A percentile compares a stretch with the other conserved stretches of the same genome.
These are phyloP conservation scores for Tiphia femorata DNA, from an alignment of 2,888 invertebrate genomes.

Conservation along the genomic window DNA sequence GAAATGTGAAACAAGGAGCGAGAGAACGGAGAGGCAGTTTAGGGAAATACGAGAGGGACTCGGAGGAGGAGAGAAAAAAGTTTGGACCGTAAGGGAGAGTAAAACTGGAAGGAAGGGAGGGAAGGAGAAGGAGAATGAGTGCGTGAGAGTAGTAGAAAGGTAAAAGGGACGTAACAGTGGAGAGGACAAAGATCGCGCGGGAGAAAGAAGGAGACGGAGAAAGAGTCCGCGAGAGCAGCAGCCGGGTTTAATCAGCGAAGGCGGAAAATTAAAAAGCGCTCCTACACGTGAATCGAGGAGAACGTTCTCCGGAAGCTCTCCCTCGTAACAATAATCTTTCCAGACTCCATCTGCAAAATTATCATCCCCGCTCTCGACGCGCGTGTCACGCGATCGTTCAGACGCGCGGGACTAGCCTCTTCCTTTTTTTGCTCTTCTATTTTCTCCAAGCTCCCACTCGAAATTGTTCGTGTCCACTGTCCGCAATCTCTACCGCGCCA, in stretches of 20 bases:
- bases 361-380: slow-evolving; percentile 1
- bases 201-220: no score
- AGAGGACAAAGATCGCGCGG: no score
- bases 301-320: neutral
- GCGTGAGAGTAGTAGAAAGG: no score
- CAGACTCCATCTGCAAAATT: slow-evolving; percentile 6
- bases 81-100: neutral
- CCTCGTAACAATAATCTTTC: slow-evolving; percentile 13
- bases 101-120: neutral
- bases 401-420: no score
- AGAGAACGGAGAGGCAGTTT: neutral
- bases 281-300: neutral
- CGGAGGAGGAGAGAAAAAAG: no score
- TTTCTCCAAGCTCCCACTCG: no score
- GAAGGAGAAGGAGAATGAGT: no score
- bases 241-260: slow-evolving; percentile 38
- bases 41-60: neutral
- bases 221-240: neutral
- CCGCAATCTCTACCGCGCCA: no score
- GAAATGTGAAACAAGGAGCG: slow-evolving; percentile 1
- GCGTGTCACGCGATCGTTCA: no score
- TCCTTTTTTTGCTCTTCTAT: no score
- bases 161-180: no score
- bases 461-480: no score
- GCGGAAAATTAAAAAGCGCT: slow-evolving; percentile 35